Evolutionary conservation across 2,113 vertebrate genomes (phyloP).

Genomic region (Microcebus tavaratra): DNA sequence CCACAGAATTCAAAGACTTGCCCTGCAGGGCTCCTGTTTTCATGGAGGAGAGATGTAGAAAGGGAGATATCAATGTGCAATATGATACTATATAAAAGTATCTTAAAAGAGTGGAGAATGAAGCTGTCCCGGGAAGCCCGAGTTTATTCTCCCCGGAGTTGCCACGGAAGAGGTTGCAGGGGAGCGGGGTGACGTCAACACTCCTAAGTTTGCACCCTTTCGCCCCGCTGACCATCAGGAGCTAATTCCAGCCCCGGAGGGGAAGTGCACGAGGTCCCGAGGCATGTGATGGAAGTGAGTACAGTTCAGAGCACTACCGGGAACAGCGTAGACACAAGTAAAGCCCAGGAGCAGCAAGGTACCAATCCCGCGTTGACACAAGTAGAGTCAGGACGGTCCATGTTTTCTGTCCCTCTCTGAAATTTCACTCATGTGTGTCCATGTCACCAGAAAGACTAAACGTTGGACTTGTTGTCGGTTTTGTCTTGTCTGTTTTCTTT

Average conservation of each 20-base stretch:
- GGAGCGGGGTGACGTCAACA: slow-evolving; percentile 24
- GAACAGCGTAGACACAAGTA: slow-evolving; percentile 73
- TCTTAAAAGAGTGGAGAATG: not conserved
- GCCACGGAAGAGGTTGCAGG: slow-evolving; percentile 33
- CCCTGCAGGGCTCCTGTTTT: not conserved
- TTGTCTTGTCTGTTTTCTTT: slow-evolving; percentile 70
- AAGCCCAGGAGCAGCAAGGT: slow-evolving; percentile 72
- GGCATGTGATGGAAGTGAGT: slow-evolving; percentile 73
- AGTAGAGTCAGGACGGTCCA: slow-evolving; percentile 28
- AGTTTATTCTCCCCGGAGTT: not conserved
- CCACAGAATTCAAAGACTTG: not conserved
- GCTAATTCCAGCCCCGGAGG: slow-evolving; percentile 71
- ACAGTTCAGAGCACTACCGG: slow-evolving; percentile 75
- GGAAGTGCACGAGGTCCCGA: slow-evolving; percentile 53
- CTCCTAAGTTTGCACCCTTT: slow-evolving; percentile 71
- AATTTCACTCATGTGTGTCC: not conserved
- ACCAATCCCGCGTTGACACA: slow-evolving; percentile 12
- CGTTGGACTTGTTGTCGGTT: slow-evolving; percentile 46
- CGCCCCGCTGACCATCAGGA: slow-evolving; percentile 75
- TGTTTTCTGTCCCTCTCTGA: slow-evolving; percentile 53
- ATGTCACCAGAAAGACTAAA: slow-evolving; percentile 63
- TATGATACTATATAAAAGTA: rapidly evolving
- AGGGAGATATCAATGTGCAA: not conserved
- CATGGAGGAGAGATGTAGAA: not conserved
- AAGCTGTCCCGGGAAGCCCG: not conserved